Conservation (phyloP, 2,888 invertebrate species). For the Dryobotodes eremita region DNA sequence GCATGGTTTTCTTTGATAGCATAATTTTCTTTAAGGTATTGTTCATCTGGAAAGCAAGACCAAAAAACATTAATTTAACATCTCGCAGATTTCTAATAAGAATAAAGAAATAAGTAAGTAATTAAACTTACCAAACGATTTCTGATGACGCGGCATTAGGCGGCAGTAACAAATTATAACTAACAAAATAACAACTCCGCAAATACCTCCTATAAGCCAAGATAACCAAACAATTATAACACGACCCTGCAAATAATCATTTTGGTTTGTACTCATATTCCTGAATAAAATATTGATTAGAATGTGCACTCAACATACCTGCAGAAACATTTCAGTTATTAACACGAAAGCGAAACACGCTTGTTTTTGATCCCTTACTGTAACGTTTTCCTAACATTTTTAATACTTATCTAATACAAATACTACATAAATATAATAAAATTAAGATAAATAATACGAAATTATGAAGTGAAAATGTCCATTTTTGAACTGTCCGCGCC, state of each 20-base stretch:
- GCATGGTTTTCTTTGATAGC: slow-evolving; percentile 86
- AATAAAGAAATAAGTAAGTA: neutral
- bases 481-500: slow-evolving; percentile 77
- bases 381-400: slow-evolving; percentile 83
- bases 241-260: slow-evolving; percentile 84
- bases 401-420: slow-evolving; percentile 71
- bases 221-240: slow-evolving; percentile 90
- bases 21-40: slow-evolving; percentile 86
- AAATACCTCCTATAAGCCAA: slow-evolving; percentile 91
- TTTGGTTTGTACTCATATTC: slow-evolving; percentile 52
- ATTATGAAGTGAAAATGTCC: slow-evolving; percentile 67
- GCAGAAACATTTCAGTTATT: slow-evolving; percentile 89
- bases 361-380: slow-evolving; percentile 79
- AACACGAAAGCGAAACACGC: slow-evolving; percentile 82
- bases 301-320: slow-evolving; percentile 76
- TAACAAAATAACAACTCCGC: slow-evolving; percentile 92
- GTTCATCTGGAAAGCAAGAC: slow-evolving; percentile 82
- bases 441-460: slow-evolving; percentile 67
- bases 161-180: slow-evolving; percentile 93
- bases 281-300: slow-evolving; percentile 73
- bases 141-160: slow-evolving; percentile 93
- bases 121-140: slow-evolving; percentile 91
- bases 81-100: neutral
- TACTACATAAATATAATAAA: slow-evolving; percentile 76
- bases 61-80: neutral